Base-by-base conservation (phyloP, 1,140 invertebrate genomes). In the Lordiphosa stackelbergi region DNA sequence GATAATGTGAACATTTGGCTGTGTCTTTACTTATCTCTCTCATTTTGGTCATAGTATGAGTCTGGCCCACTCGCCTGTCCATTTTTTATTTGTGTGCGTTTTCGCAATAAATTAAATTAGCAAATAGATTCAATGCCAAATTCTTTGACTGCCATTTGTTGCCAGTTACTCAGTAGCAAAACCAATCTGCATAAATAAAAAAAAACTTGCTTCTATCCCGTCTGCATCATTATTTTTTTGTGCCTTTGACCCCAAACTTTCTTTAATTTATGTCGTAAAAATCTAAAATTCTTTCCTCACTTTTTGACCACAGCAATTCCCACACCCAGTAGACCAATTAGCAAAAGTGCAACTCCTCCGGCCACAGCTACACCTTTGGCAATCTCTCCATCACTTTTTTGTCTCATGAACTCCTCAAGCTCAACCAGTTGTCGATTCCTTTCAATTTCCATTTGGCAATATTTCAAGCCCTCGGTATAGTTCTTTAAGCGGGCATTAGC, bases 401-500 rank as follows among this genome's bases (percentile, higher is more conserved):
- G 94, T 74, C 94, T 93, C 53, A 98, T 95, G 58, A 93, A 90
- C 42, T 90, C 89, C 87, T 90, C 88, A 62, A 90, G 85, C 11
- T 88, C 90, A 55, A 92, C 88, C 5, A 96, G 96, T 90, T 98
- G 96, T 65, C 92, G 90, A 86, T 98, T 98, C 22, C 95, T 95
- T 89, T 98, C 96, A 42, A 96, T 93, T 86, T 93, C 90, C 10
- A 96, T 89, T 77, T 94, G 91, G 1, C 95, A 91, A 88, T 95
- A 97, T 35, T 93, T 91, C 40, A 96, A 87, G 3, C 96, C 95
- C 88, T 92, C 91, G 37, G 91, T 91, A 86, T 96, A 97, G 85
- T 97, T 93, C 92, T 94, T 94, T 61, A 98, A 90, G 87, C 95
- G 92, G n/a, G 96, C 94, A 90, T 96, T 93, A 38, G 95, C 97